These are phyloP conservation scores for Leptinotarsa juncta DNA, from an alignment of 2,888 invertebrate species.

Conservation along the genomic window DNA sequence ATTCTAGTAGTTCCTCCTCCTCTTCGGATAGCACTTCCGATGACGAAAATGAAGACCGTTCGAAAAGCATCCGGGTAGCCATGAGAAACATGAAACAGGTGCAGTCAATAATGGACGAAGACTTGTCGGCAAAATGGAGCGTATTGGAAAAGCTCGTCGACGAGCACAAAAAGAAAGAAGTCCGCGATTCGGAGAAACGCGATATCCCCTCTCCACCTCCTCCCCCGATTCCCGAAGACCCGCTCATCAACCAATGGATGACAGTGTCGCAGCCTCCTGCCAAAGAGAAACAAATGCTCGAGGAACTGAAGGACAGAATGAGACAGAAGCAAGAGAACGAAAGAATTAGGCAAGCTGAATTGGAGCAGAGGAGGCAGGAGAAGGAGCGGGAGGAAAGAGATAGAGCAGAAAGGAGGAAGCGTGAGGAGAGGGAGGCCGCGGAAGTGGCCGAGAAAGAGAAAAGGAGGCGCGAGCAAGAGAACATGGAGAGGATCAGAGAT, in stretches of 20 bases:
- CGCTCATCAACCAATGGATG: conserved; percentile 68
- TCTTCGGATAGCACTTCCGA: conserved; percentile 64
- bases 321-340: conserved; percentile 68
- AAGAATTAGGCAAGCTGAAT: conserved; percentile 59
- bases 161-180: conserved; percentile 65
- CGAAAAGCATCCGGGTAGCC: conserved; percentile 74
- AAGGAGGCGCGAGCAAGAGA: conserved; percentile 59
- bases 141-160: conserved; percentile 66
- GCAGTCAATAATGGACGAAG: conserved; percentile 66
- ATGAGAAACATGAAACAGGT: conserved; percentile 72
- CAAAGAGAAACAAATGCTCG: conserved; percentile 65
- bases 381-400: conserved; percentile 61
- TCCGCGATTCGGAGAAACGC: conserved; percentile 33
- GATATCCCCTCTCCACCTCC: neutral
- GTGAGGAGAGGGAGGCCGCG: conserved; percentile 57
- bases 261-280: conserved; percentile 62
- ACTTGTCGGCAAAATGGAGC: conserved; percentile 64
- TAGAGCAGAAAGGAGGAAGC: conserved; percentile 60
- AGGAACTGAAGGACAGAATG: conserved; percentile 68
- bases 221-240: conserved; percentile 52
- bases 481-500: conserved; percentile 60
- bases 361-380: conserved; percentile 59
- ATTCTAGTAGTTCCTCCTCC: conserved; percentile 66
- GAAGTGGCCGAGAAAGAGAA: conserved; percentile 57
- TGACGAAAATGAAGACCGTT: conserved; percentile 65